Base-by-base conservation (phyloP, 2,797 vertebrate genomes). In the Emydoidea blandingii region DNA sequence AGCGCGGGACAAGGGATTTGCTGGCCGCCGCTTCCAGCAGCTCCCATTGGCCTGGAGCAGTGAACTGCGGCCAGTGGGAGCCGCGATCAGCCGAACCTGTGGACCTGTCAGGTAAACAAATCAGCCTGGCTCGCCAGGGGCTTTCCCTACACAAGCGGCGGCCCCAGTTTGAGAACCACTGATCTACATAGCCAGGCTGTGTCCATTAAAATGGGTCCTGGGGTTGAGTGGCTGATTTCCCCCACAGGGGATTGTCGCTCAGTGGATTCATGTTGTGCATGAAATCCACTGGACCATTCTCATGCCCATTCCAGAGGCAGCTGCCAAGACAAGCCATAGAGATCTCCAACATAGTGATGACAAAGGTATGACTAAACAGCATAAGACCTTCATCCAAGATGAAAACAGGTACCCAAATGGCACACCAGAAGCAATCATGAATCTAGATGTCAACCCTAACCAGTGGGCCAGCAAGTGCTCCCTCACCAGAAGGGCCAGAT, bases 361-460 rank as follows among this genome's bases (percentile, higher is more conserved):
- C 11, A 29, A 57, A 47, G 50, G 53, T 16, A 2, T 7, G n/a
- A 52, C 87, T 85, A 87, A 91, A 62, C 25, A 84, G 85, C 72
- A 37, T 1, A 41, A 88, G 68, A 19, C 14, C 95, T 90, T 92
- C 90, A 88, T 90, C 54, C 12, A 1, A 16, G 23, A 76, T 76
- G 41, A 41, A 27, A 84, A 74, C 44, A 91, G 94, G 90, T 92
- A 90, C 23, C 41, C 23, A 7, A 41, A 41, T 76, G 93, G 57
- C 16, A 49, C 2, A 1, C 74, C 18, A 59, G 57, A 79, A 92
- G 74, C 0, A 1, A 50, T 91, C 74, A 12, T 6, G 18, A 82
- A 19, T 16, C 34, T 81, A n/a, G 41, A 83, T 41, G 79, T 56
- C 65, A 68, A 82, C 18, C 47, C 12, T 16, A 27, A 57, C 81